A percentile compares a stretch with the other conserved stretches of the same genome.
Evolutionary conservation across 2,797 vertebrate genomes (phyloP).

Genomic region (Acanthornis magna): DNA sequence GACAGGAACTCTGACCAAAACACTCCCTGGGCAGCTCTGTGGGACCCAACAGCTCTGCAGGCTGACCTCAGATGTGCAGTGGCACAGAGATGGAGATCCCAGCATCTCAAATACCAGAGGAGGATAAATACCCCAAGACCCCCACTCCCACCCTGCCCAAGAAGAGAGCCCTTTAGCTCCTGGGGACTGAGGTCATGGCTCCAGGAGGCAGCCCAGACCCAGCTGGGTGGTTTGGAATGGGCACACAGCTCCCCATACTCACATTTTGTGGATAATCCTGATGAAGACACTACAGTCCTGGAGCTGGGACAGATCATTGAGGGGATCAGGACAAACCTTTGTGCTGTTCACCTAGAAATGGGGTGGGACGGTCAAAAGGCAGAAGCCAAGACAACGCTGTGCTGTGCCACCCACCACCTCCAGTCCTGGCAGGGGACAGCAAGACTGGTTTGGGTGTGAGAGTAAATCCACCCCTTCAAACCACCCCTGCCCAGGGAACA

Average conservation of each 20-base stretch:
- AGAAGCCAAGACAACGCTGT: background rate
- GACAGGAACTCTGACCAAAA: background rate
- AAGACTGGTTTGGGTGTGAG: background rate
- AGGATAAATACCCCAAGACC: background rate
- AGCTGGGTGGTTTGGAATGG: background rate
- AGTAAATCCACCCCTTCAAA: background rate
- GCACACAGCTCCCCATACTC: constrained; percentile 64
- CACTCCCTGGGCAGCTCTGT: background rate
- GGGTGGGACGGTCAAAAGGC: background rate
- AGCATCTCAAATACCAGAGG: background rate
- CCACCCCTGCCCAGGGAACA: too few species aligned
- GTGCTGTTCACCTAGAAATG: constrained; percentile 82
- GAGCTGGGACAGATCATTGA: constrained; percentile 73
- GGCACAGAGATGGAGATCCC: background rate
- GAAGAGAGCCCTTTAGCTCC: background rate
- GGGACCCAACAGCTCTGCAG: background rate
- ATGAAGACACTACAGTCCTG: constrained; percentile 82
- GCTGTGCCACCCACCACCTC: background rate
- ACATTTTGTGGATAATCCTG: constrained; percentile 83
- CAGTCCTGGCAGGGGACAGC: background rate
- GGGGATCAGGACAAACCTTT: constrained; percentile 59
- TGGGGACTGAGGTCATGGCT: background rate
- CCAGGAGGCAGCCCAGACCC: background rate
- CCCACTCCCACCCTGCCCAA: background rate
- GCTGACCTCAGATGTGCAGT: background rate